Base-by-base conservation (phyloP, 2,797 vertebrate species). In the Mallotus villosus region DNA sequence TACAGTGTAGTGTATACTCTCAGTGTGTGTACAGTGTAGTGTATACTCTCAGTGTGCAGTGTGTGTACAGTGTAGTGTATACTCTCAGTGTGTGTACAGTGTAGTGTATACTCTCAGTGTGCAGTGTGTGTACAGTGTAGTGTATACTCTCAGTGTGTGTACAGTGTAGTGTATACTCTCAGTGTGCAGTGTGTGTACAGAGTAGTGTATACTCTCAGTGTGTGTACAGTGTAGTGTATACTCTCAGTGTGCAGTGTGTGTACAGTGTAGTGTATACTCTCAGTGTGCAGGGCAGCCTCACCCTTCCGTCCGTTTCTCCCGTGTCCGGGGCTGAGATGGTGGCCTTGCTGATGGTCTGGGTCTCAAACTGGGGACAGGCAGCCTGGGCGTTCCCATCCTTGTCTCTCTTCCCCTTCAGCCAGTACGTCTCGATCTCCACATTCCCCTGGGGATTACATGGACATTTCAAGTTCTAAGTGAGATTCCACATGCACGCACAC, bases 381-480 rank as follows among this genome's bases (percentile, higher is more conserved):
- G 90, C 91, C 81, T 92, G 93, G 25, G 91, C 90, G 4, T 93
- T 93, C 2, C 92, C 91, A 0, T 92, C 92, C 74, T 93, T 92
- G 81, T 93, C 92, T 63, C 82, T 77, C 78, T 92, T 93, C 68
- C 92, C 91, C 72, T 92, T 92, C 74, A 93, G 85, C 92, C 92
- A 93, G 82, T 90, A 93, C 0, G 91, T 93, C 80, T 93, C 92
- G n/a, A 92, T 93, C 78, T 94, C 92, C 76, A 94, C 92, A 74
- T 88, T 92, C 0, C 90, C 90, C 91, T 93, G 19, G 53, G 76
- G 6, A 19, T 46, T 2, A 27, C 22, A 29, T 3, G 25, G 11
- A 2, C 4, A 66, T 60, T 55, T 71, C 2, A 14, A 22, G 11
- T 63, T 72, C 59, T n/a, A 7, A 19, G 27, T 19, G 6, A 1